Evolutionary conservation across 2,797 vertebrate species (phyloP).

Genomic region (Oryzias sinensis): DNA sequence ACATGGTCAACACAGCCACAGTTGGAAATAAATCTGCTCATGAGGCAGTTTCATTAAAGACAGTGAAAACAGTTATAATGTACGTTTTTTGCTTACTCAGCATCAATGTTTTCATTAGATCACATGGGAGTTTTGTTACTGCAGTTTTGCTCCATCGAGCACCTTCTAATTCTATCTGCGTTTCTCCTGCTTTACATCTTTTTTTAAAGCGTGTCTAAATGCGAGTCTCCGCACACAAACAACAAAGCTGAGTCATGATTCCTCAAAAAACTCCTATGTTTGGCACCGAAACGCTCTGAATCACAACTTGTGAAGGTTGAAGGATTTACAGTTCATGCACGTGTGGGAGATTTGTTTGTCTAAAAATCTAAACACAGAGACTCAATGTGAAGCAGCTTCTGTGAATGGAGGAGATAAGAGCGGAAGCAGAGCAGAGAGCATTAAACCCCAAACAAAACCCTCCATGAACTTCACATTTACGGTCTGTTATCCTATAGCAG

Average conservation of each 20-base stretch:
- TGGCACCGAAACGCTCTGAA: background rate
- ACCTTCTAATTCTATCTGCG: background rate
- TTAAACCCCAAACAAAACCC: slow-evolving; percentile 32
- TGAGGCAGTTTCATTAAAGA: too few species aligned
- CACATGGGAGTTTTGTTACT: background rate
- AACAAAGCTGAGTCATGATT: too few species aligned
- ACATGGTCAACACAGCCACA: too few species aligned
- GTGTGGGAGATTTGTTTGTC: slow-evolving; percentile 30
- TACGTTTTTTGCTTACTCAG: too few species aligned
- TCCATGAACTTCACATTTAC: slow-evolving; percentile 29
- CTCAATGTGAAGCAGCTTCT: slow-evolving; percentile 19
- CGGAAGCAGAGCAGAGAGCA: slow-evolving; percentile 39
- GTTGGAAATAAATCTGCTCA: too few species aligned
- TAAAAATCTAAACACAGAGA: slow-evolving; percentile 37
- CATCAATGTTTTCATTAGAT: too few species aligned
- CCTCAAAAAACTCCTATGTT: too few species aligned
- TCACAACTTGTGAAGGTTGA: slow-evolving; percentile 5
- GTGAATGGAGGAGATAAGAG: slow-evolving; percentile 45
- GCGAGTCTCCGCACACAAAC: too few species aligned
- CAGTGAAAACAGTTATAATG: too few species aligned
- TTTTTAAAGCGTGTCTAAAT: slow-evolving; percentile 23
- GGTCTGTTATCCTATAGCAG: too few species aligned
- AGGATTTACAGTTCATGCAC: slow-evolving; percentile 19
- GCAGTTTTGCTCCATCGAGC: background rate
- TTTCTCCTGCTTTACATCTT: slow-evolving; percentile 24